Conservation (phyloP, 2,797 vertebrate species). For the Mormyrus hasselquistii region DNA sequence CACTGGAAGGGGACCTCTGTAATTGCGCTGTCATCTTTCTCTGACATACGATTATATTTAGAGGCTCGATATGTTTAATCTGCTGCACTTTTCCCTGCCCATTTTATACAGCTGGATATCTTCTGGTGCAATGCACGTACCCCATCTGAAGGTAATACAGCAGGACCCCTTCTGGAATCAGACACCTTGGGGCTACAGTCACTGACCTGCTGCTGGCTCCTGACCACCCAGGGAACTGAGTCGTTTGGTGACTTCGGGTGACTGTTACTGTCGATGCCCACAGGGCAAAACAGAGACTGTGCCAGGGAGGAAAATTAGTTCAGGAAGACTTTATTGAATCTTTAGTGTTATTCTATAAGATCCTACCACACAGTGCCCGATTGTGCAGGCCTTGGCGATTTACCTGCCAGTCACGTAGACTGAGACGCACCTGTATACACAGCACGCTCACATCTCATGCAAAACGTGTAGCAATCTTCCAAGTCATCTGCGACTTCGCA, state of each 20-base stretch:
- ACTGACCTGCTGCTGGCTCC: background rate
- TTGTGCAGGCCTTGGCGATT: background rate
- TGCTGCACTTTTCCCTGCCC: background rate
- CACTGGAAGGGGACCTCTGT: background rate
- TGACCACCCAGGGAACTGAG: background rate
- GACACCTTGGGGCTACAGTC: background rate
- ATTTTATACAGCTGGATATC: background rate
- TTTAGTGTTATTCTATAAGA: constrained; percentile 21
- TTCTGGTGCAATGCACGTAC: background rate
- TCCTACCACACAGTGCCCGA: constrained; percentile 10
- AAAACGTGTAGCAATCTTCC: background rate
- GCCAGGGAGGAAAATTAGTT: background rate
- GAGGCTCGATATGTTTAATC: background rate
- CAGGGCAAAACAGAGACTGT: background rate
- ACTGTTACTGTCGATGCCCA: background rate
- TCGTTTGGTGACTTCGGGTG: background rate
- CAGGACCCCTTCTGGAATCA: background rate
- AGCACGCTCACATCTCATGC: constrained; percentile 6
- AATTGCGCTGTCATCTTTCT: background rate
- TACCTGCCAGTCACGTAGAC: background rate
- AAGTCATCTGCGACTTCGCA: background rate
- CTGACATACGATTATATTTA: background rate
- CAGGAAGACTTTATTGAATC: constrained; percentile 30
- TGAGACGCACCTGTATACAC: background rate
- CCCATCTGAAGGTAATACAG: background rate